Percentiles rank a stretch among this genome's conserved stretches.
Evolutionary conservation across 2,797 vertebrate genomes (phyloP).

Genomic region (Eospalax fontanierii): DNA sequence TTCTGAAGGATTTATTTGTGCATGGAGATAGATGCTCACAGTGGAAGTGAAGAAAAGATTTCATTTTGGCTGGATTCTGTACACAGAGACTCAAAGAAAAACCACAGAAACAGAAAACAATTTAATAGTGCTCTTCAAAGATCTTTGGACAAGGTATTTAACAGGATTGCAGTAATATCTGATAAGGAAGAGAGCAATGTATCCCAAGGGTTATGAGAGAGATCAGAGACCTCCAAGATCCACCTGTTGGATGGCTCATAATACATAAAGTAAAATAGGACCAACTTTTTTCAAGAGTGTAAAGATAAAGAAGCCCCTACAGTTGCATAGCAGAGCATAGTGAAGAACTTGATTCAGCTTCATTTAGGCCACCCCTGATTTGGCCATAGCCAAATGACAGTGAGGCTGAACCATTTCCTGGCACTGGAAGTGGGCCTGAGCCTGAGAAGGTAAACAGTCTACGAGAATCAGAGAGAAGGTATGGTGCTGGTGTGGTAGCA

Average conservation of each 20-base stretch:
- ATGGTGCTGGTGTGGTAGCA: no score
- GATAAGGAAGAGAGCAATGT: not conserved
- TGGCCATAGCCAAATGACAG: no score
- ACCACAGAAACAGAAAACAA: not conserved
- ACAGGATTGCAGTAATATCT: not conserved
- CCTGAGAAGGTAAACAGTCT: not conserved
- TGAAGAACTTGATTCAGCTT: not conserved
- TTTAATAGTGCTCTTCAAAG: not conserved
- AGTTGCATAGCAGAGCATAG: no score
- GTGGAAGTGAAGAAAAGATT: not conserved
- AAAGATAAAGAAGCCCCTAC: not conserved
- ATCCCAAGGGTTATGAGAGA: not conserved
- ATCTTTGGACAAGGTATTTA: not conserved
- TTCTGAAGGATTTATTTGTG: not conserved
- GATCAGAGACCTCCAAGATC: not conserved
- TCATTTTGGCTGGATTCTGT: not conserved
- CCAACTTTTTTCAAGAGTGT: not conserved
- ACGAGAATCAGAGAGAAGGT: not conserved
- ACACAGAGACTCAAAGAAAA: not conserved
- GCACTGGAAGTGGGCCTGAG: not conserved
- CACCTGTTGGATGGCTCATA: not conserved
- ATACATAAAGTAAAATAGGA: not conserved
- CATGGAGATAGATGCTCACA: not conserved
- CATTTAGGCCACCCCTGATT: not conserved
- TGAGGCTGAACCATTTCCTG: not conserved